Base-by-base conservation (phyloP, 2,888 invertebrate genomes). In the Biston stratarius region DNA sequence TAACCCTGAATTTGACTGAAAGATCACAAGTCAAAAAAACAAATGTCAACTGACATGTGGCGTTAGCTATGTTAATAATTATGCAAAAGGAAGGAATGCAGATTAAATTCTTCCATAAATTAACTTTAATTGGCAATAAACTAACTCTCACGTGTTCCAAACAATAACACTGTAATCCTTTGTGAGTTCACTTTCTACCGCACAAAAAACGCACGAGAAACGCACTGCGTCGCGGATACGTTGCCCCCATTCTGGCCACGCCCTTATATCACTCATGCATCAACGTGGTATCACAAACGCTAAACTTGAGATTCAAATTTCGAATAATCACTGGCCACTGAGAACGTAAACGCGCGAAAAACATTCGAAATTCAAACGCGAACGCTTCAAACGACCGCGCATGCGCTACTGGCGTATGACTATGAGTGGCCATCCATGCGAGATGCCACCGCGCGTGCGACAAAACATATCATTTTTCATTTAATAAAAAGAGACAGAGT, bases 401-500 rank as follows among this genome's bases (percentile, higher is more conserved):
- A 77, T 84, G 90, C 89, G 89, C 92, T 88, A 93, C 93, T 92
- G 88, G 84, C 74, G 75, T 79, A 33, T 75, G 78, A 81, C 74
- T 79, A 33, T 75, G 78, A 81, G 70, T 84, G 82, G 79, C 87
- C 86, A 84, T 87, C 86, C 88, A 79, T 76, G 78, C 79, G 77
- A 75, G 74, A 72, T 77, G 81, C 79, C 76, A 74, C 72, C 72
- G 66, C 73, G 70, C 75, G 45, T 59, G 88, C 85, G 83, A 90
- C 74, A 69, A 69, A 73, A 71, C 79, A 82, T 84, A 71, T 64
- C 10, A 44, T 68, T 64, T 72, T 67, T 48, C 6, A 44, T 40
- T 36, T 12, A 15, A 75, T 44, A 65, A 83, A 87, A 48, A 77
- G 78, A 78, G 86, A 86, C 44, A 47, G 74, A 67, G 76, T 79